A percentile compares a stretch with the other conserved stretches of the same genome.
phyloP scores from a whole-genome alignment of 2,113 vertebrate genomes.

The Syrmaticus mikado region DNA sequence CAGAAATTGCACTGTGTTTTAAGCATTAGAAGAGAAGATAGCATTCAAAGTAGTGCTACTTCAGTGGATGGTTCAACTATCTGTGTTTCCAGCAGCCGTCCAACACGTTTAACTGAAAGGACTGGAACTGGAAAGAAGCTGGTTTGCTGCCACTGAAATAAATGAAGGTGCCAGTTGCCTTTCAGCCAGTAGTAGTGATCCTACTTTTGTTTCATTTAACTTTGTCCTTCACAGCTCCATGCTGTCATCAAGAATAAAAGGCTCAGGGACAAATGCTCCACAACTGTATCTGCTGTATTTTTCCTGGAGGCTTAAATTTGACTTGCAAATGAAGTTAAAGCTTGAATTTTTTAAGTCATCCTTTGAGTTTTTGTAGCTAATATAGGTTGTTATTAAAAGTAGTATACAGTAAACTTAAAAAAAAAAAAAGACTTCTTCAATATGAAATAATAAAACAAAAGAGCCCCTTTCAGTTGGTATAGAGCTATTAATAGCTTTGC shows the following conservation, averaged over 20 bases:
- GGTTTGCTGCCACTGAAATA: constrained; percentile 41
- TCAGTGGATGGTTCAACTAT: not conserved
- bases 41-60: not conserved
- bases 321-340: not conserved
- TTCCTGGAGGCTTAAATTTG: not conserved
- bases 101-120: not conserved
- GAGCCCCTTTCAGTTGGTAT: not conserved
- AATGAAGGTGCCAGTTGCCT: constrained; percentile 55
- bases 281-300: not conserved
- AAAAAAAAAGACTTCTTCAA: not conserved
- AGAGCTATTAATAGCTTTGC: not conserved
- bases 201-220: constrained; percentile 32
- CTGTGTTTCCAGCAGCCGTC: constrained; percentile 1
- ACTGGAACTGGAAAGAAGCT: constrained; percentile 11
- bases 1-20: not conserved
- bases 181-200: constrained; percentile 10
- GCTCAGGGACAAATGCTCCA: constrained; percentile 3
- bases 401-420: not conserved
- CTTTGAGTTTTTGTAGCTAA: not conserved
- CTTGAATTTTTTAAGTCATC: not conserved
- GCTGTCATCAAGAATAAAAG: constrained; percentile 26
- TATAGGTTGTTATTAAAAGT: not conserved
- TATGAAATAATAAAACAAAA: not conserved
- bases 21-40: not conserved
- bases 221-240: constrained; percentile 34